A percentile compares a stretch with the other conserved stretches of the same genome.
Conservation (phyloP, 92 coral and sea anemone species). For the Chrysogorgia sp. region DNA sequence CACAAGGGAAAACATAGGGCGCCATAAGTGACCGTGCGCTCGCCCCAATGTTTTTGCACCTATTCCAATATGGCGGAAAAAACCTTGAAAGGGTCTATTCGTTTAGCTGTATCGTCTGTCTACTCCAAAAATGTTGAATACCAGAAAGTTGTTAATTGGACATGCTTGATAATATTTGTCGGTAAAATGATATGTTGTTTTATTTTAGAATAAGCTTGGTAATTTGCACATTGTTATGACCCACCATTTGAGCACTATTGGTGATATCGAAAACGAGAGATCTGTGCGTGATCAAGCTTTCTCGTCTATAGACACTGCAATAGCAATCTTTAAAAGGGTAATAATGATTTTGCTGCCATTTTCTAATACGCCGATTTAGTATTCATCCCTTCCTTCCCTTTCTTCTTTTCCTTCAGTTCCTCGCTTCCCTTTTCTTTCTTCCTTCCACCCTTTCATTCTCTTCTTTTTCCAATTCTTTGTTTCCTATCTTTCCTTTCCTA, state of each 20-base stretch:
- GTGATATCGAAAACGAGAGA: constrained; percentile 67
- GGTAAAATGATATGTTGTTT: background rate
- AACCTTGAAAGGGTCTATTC: too few species aligned
- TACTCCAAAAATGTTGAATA: background rate
- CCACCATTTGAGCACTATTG: constrained; percentile 88
- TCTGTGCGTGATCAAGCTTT: constrained; percentile 72
- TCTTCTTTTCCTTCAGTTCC: too few species aligned
- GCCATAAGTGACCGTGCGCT: too few species aligned
- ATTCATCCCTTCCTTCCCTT: background rate
- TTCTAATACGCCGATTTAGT: too few species aligned
- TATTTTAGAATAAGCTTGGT: constrained; percentile 77
- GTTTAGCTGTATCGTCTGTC: background rate
- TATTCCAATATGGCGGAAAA: too few species aligned
- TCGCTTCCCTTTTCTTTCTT: too few species aligned
- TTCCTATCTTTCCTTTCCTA: too few species aligned
- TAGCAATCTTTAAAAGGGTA: constrained; percentile 88
- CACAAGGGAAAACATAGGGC: too few species aligned
- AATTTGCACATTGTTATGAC: constrained; percentile 75
- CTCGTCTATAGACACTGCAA: constrained; percentile 75
- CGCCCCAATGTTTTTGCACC: too few species aligned
- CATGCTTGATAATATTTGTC: background rate
- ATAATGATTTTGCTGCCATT: background rate
- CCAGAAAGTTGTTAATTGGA: constrained; percentile 5
- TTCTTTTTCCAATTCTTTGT: too few species aligned
- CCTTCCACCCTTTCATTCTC: too few species aligned